Percentiles rank a stretch among this genome's conserved stretches.
Evolutionary conservation across 2,888 invertebrate species (phyloP).

Genomic region (Lomographa bimaculata): DNA sequence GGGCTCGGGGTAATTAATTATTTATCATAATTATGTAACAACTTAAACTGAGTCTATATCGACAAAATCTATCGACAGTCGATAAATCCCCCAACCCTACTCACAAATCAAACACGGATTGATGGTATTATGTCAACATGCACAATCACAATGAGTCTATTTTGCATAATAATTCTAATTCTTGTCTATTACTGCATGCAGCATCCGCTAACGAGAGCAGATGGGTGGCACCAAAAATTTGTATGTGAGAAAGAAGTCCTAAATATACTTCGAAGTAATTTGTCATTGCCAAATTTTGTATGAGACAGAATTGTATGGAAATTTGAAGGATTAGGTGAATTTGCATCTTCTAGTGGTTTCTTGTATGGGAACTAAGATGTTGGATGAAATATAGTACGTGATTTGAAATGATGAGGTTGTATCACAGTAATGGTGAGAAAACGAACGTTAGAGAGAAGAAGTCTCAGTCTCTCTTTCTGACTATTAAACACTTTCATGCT

Average conservation of each 20-base stretch:
- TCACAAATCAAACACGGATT: conserved; percentile 74
- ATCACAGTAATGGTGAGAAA: not conserved
- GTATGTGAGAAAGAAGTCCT: conserved; percentile 60
- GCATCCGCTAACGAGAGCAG: conserved; percentile 63
- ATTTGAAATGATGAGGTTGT: conserved; percentile 19
- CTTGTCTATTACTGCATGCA: conserved; percentile 75
- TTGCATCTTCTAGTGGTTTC: conserved; percentile 46
- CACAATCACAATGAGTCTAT: conserved; percentile 65
- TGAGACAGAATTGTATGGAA: conserved; percentile 50
- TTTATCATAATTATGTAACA: too few relatives aligned
- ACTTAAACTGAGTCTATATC: not conserved
- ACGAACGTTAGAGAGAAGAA: too few relatives aligned
- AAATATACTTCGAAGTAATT: conserved; percentile 50
- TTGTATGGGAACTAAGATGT: conserved; percentile 32
- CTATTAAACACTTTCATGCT: too few relatives aligned
- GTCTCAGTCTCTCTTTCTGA: too few relatives aligned
- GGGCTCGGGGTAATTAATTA: too few relatives aligned
- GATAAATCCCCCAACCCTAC: conserved; percentile 39
- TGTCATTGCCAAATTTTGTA: conserved; percentile 69
- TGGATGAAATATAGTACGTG: conserved; percentile 30
- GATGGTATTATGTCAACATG: conserved; percentile 82
- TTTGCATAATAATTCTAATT: conserved; percentile 77
- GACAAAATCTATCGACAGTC: conserved; percentile 35
- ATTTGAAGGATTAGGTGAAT: conserved; percentile 52
- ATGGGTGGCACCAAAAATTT: conserved; percentile 42